These are phyloP conservation scores for Hylia prasina DNA, from an alignment of 2,113 vertebrate species.

Conservation along the genomic window DNA sequence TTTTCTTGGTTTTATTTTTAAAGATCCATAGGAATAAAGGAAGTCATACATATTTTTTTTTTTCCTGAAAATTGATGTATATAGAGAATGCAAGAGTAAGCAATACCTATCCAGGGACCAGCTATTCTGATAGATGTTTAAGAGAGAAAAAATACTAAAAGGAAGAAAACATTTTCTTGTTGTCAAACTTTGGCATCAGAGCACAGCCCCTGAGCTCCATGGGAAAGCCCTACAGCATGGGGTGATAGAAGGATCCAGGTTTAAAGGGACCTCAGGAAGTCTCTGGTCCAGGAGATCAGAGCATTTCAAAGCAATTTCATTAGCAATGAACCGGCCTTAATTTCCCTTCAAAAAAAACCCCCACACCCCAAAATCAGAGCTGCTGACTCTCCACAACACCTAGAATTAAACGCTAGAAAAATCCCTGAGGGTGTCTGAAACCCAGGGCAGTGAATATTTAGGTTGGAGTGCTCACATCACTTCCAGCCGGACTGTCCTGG, in stretches of 20 bases:
- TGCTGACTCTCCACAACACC: background rate
- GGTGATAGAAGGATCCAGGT: background rate
- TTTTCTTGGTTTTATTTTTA: background rate
- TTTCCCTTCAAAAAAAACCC: background rate
- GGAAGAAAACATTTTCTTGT: background rate
- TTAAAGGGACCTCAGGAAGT: background rate
- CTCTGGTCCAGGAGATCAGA: background rate
- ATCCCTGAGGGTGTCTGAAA: background rate
- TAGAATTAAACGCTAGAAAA: background rate
- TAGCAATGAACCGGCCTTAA: background rate
- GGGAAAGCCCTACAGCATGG: background rate
- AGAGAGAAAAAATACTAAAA: background rate
- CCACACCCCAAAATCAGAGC: background rate
- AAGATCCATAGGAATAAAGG: constrained; percentile 2
- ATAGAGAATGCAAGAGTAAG: constrained; percentile 1
- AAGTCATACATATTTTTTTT: background rate
- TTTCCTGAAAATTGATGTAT: background rate
- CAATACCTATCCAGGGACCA: background rate
- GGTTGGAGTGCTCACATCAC: constrained; percentile 85
- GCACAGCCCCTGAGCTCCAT: background rate
- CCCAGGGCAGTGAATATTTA: rapidly evolving
- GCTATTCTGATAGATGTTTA: background rate
- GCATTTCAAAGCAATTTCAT: background rate
- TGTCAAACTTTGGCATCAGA: background rate
- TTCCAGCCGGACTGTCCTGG: constrained; percentile 84